These are phyloP conservation scores for Solenopsis fugax DNA, from an alignment of 1,140 invertebrate genomes.

Conservation along the genomic window DNA sequence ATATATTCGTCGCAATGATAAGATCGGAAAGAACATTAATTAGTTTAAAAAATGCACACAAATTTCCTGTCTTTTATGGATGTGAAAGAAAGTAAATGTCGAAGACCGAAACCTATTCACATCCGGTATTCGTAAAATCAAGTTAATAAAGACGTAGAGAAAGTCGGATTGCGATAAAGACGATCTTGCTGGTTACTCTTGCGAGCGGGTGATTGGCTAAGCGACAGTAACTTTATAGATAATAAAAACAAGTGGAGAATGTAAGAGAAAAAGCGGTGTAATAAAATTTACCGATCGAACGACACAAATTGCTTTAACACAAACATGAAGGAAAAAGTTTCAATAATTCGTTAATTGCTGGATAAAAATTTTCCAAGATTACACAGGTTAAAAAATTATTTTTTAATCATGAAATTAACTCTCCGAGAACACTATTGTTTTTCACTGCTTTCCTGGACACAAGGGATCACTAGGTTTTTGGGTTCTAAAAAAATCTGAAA, in stretches of 20 bases:
- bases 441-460: too few relatives aligned
- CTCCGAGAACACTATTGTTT: too few relatives aligned
- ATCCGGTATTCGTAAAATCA: not conserved
- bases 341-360: not conserved
- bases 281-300: slow-evolving; percentile 5
- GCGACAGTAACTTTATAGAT: slow-evolving; percentile 19
- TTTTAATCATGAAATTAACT: too few relatives aligned
- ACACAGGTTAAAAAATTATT: not conserved
- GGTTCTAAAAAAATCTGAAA: too few relatives aligned
- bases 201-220: not conserved
- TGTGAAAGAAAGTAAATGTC: not conserved
- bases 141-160: slow-evolving; percentile 20
- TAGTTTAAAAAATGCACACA: not conserved
- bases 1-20: not conserved
- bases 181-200: not conserved
- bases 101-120: not conserved
- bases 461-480: too few relatives aligned
- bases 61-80: not conserved
- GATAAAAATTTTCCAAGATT: not conserved
- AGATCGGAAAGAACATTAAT: not conserved
- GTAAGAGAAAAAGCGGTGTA: not conserved
- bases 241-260: slow-evolving; percentile 19
- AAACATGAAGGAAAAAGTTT: not conserved
- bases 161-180: slow-evolving; percentile 26
- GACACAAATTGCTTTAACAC: slow-evolving; percentile 7